phyloP scores from a whole-genome alignment of 92 coral and sea anemone genomes.

The Isaurus tuberculatus region DNA sequence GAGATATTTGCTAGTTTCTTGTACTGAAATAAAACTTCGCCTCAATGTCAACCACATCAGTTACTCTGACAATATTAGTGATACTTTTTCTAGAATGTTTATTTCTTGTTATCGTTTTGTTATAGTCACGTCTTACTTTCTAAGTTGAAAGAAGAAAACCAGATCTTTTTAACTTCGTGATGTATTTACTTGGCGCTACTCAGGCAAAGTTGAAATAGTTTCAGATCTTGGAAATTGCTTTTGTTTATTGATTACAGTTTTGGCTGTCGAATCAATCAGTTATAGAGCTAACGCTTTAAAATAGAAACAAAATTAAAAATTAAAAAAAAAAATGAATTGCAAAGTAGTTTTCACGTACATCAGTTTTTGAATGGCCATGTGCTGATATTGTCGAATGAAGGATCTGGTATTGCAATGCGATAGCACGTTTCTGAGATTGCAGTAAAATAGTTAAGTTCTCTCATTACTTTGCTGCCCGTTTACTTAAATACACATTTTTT shows the following conservation, averaged over 20 bases:
- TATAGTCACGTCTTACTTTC: not conserved
- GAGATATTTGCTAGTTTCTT: not conserved
- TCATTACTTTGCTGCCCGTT: too few relatives aligned
- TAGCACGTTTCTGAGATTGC: too few relatives aligned
- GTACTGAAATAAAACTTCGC: not conserved
- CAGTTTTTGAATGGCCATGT: too few relatives aligned
- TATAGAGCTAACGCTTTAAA: too few relatives aligned
- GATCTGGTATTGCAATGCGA: too few relatives aligned
- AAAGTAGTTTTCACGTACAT: too few relatives aligned
- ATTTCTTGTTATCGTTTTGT: not conserved
- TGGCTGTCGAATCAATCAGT: too few relatives aligned
- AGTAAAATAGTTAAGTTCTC: too few relatives aligned
- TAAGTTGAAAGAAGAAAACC: conserved; percentile 13
- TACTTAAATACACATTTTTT: too few relatives aligned
- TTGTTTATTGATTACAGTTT: not conserved
- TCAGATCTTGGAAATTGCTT: not conserved
- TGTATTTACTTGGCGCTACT: not conserved
- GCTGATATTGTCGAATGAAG: too few relatives aligned
- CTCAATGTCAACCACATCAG: not conserved
- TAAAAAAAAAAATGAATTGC: too few relatives aligned
- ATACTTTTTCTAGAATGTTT: not conserved
- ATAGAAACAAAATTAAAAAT: too few relatives aligned
- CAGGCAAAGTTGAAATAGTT: not conserved
- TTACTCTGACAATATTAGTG: not conserved
- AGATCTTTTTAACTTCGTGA: not conserved